Base-by-base conservation (phyloP, 2,888 invertebrate species). In the Limnephilus marmoratus region DNA sequence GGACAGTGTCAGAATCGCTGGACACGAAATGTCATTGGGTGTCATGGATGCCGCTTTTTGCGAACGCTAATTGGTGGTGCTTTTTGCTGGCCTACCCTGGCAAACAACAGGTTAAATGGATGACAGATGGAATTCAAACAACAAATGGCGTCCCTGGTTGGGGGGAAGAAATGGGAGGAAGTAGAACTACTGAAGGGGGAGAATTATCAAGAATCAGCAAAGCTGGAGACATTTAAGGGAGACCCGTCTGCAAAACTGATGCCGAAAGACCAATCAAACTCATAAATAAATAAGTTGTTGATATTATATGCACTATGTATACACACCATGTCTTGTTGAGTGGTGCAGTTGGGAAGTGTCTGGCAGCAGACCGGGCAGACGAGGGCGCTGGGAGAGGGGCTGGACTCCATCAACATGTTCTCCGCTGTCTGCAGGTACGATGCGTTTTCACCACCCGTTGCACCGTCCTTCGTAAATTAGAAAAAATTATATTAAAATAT, bases 351-450 rank as follows among this genome's bases (percentile, higher is more conserved):
- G 1, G 96, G 96, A 92, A 96, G 94, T 0, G 96, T 96, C 92
- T 96, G 96, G 92, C 95, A 96, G 94, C 96, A 96, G 29, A 96
- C 96, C 0, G 96, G 96, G 93, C 96, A 96, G n/a, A 94, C 93
- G 24, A 92, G 91, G 68, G 93, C 91, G 53, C 93, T 91, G 24
- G 94, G 95, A 95, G 94, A 96, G 95, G 80, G 96, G 96, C 0
- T 96, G 95, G 94, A 96, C 94, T 96, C 96, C 81, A 96, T 96
- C 95, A 96, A 95, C 96, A 96, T 96, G 49, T 96, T 95, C 15
- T 96, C 95, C 94, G 93, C 93, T 11, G 92, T 45, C 87, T 93
- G 92, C 11, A 96, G 96, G 94, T 96, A 96, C 2, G 93, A 93
- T 49, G 94, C 93, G 81, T 90, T 91, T 93, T 41, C 94, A 18